Percentiles rank a stretch among this genome's conserved stretches.
Evolutionary conservation across 2,888 invertebrate genomes (phyloP).

Genomic region (Torymus texanus): DNA sequence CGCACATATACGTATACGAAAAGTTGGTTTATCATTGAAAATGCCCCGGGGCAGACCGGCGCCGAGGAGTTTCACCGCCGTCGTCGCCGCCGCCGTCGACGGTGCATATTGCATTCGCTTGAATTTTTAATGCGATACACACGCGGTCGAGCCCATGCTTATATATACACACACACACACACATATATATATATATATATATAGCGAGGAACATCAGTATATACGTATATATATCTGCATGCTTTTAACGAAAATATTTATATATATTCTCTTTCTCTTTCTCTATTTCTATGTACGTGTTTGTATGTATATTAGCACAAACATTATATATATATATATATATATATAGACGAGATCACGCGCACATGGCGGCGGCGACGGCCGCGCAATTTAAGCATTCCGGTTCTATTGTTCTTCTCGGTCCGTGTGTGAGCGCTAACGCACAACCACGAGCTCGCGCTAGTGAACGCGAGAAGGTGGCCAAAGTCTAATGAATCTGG

Average conservation of each 20-base stretch:
- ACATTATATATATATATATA: no score
- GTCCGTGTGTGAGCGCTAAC: not conserved
- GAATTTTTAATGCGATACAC: conserved; percentile 35
- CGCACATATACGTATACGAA: no score
- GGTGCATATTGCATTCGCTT: conserved; percentile 30
- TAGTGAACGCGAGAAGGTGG: not conserved
- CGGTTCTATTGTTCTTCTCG: conserved; percentile 25
- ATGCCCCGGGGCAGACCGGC: conserved; percentile 9
- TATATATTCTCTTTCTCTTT: no score
- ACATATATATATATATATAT: not conserved
- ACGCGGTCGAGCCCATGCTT: no score
- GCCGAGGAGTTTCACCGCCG: not conserved
- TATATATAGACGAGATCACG: not conserved
- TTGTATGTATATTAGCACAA: no score
- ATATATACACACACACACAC: not conserved
- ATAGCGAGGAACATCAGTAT: no score
- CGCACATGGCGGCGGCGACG: not conserved
- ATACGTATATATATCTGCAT: no score
- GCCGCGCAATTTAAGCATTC: conserved; percentile 32
- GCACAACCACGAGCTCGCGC: not conserved
- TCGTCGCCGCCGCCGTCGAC: not conserved
- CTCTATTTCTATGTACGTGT: no score
- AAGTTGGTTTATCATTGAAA: conserved; percentile 29
- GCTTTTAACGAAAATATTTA: no score
- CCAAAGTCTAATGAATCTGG: conserved; percentile 42